Evolutionary conservation across 1,140 invertebrate genomes (phyloP).

Genomic region (Macrotrachela quadricornifera): DNA sequence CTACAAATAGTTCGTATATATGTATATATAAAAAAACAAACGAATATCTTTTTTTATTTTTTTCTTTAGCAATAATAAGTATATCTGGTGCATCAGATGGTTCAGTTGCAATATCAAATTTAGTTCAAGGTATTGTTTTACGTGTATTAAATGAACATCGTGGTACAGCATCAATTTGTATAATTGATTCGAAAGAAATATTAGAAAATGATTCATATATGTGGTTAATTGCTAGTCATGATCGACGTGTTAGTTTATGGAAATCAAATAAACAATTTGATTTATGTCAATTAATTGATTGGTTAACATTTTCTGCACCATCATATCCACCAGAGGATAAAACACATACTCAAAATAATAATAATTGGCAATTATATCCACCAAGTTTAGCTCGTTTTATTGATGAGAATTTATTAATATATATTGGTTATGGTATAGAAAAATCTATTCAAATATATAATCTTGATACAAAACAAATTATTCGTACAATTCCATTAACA

Average conservation of each 20-base stretch:
- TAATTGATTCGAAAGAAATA: slow-evolving; percentile 13
- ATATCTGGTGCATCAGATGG: slow-evolving; percentile 24
- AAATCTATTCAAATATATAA: neutral
- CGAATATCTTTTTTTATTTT: slow-evolving; percentile 10
- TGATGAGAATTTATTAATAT: neutral
- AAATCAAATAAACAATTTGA: slow-evolving; percentile 8
- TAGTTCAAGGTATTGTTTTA: slow-evolving; percentile 25
- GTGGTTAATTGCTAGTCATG: slow-evolving; percentile 24
- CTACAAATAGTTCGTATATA: slow-evolving; percentile 6
- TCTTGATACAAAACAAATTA: slow-evolving; percentile 1
- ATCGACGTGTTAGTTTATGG: slow-evolving; percentile 28
- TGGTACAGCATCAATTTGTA: slow-evolving; percentile 21
- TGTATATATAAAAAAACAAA: slow-evolving; percentile 11
- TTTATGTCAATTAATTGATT: slow-evolving; percentile 27
- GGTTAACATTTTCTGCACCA: slow-evolving; percentile 27
- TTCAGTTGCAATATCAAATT: slow-evolving; percentile 23
- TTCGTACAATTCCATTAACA: neutral
- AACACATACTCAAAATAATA: slow-evolving; percentile 8
- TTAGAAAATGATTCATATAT: neutral
- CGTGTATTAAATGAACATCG: slow-evolving; percentile 26
- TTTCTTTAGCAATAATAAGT: slow-evolving; percentile 21
- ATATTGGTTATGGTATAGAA: neutral
- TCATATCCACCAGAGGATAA: too few relatives aligned
- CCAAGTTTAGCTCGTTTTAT: neutral
- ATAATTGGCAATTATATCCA: neutral